Base-by-base conservation (phyloP, 2,797 vertebrate species). In the Buceros bicornis region DNA sequence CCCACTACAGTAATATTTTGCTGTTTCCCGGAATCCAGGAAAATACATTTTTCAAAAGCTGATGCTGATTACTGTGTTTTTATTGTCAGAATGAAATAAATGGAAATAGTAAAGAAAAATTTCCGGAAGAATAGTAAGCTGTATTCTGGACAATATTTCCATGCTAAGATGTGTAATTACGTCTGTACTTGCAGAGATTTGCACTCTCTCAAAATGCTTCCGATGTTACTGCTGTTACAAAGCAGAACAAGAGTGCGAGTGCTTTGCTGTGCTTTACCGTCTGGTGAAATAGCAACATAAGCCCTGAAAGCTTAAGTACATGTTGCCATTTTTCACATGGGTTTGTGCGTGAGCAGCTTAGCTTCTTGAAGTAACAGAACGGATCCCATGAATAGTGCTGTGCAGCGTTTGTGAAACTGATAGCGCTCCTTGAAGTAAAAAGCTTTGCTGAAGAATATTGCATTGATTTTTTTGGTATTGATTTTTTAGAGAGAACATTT, bases 121-220 rank as follows among this genome's bases (percentile, higher is more conserved):
- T 66, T 45, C 33, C 56, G 50, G 21, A 47, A 58, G 45, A 88
- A 48, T 11, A 60, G 11, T 85, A 50, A 89, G 26, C 18, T 53
- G 16, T 29, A 4, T 74, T 86, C 53, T 65, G 47, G 29, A 17
- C 37, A 45, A 17, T 48, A 16, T 86, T 90, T 42, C 62, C 15
- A 4, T 8, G 7, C 33, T 29, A 20, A 71, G 33, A 40, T 0
- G 0, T 50, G 40, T 29, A 14, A 0, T 57, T 72, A 7, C 0
- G 3, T 60, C 57, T 64, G 31, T 48, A 4, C 29, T 74, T 53
- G 42, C 47, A 43, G 53, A 61, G 18, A 31, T 50, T 76, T 65
- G n/a, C 43, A 9, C 17, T 87, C 83, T 35, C 5, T 15, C 20
- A 40, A 15, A 80, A 33, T 33, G 5, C 26, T 35, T 72, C 37